Evolutionary conservation across 2,113 vertebrate species (phyloP).

Genomic region (Zosterops lateralis): DNA sequence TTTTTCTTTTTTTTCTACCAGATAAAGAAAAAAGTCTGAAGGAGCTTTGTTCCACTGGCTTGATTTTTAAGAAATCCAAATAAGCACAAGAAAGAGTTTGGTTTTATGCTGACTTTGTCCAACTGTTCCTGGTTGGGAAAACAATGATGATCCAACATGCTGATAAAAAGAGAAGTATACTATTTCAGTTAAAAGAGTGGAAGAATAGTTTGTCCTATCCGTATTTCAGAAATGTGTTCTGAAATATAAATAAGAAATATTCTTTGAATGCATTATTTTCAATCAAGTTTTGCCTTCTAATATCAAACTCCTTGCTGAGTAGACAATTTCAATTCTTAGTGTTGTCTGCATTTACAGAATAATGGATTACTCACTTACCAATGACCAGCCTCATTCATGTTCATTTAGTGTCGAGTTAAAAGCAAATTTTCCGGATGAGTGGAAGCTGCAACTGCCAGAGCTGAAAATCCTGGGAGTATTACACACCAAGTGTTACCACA

Average conservation of each 20-base stretch:
- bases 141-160: background rate
- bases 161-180: background rate
- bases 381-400: background rate
- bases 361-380: background rate
- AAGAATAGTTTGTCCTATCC: background rate
- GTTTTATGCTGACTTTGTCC: background rate
- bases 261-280: background rate
- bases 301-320: background rate
- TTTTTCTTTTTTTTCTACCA: background rate
- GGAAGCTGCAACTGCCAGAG: background rate
- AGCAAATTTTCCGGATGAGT: background rate
- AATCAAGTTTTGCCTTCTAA: background rate
- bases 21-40: background rate
- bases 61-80: background rate
- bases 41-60: background rate
- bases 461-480: background rate
- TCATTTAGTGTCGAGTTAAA: background rate
- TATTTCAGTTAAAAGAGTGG: background rate
- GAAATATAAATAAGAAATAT: background rate
- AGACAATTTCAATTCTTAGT: background rate
- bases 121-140: background rate
- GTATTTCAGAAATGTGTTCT: background rate
- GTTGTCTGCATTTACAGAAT: accelerated
- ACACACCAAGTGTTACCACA: background rate
- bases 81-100: background rate